A percentile compares a stretch with the other conserved stretches of the same genome.
Conservation (phyloP, 2,797 vertebrate genomes). For the Clarias fuscus region DNA sequence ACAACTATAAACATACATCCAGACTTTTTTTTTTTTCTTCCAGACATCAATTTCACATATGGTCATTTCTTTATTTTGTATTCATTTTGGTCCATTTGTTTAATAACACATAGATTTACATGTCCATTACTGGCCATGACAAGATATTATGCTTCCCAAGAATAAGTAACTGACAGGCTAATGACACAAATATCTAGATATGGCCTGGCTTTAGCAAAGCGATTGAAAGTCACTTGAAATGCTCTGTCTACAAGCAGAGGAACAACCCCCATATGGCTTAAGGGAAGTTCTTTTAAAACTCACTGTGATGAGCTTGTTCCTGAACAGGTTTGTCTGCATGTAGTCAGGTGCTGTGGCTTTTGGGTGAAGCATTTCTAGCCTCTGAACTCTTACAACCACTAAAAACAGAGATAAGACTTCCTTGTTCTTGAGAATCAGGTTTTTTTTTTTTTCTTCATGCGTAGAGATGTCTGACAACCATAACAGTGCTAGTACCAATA, state of each 20-base stretch:
- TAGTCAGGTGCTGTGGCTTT: slow-evolving; percentile 49
- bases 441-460: not conserved
- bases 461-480: not conserved
- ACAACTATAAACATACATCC: not conserved
- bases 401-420: slow-evolving; percentile 36
- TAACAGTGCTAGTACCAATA: slow-evolving; percentile 74
- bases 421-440: slow-evolving; percentile 12
- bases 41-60: not conserved
- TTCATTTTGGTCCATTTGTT: not conserved
- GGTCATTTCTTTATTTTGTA: not conserved
- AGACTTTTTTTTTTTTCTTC: not conserved
- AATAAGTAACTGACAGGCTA: not conserved
- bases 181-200: not conserved
- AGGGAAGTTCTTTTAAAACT: slow-evolving; percentile 36
- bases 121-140: not conserved
- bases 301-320: slow-evolving; percentile 45
- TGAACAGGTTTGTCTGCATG: slow-evolving; percentile 68
- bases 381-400: slow-evolving; percentile 53
- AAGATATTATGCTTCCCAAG: not conserved
- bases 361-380: slow-evolving; percentile 50
- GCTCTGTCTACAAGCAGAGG: slow-evolving; percentile 2
- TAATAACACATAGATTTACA: not conserved
- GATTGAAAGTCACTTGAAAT: slow-evolving; percentile 29
- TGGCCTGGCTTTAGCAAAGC: not conserved
- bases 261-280: slow-evolving; percentile 33